Conservation (phyloP, 2,113 vertebrate species). For the Nettapus auritus region DNA sequence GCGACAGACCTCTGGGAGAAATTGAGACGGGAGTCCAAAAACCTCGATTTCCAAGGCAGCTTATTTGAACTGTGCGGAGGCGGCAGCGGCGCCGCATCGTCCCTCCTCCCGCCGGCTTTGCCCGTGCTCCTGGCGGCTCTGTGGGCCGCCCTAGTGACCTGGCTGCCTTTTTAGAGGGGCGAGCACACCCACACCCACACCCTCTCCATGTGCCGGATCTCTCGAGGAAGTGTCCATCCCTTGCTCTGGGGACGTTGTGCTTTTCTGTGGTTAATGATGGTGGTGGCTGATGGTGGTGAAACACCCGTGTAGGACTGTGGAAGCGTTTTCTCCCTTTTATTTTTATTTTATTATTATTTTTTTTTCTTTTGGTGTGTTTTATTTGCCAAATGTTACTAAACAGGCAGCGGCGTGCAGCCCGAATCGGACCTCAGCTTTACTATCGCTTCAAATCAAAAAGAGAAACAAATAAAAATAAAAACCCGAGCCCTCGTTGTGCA, state of each 20-base stretch:
- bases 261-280: conserved; percentile 78
- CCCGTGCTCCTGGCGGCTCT: conserved; percentile 83
- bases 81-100: conserved; percentile 80
- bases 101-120: conserved; percentile 72
- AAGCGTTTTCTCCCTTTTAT: conserved; percentile 36
- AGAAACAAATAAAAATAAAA: conserved; percentile 21
- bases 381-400: conserved; percentile 82
- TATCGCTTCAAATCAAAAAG: conserved; percentile 71
- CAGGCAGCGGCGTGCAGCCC: conserved; percentile 77
- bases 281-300: conserved; percentile 59
- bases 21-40: conserved; percentile 95
- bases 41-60: conserved; percentile 95
- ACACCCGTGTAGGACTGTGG: conserved; percentile 78
- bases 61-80: conserved; percentile 96
- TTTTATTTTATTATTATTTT: background rate
- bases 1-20: conserved; percentile 98
- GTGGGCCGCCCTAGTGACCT: conserved; percentile 86
- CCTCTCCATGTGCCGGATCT: conserved; percentile 75
- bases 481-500: conserved; percentile 74
- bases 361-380: conserved; percentile 65
- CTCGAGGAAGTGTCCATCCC: conserved; percentile 75
- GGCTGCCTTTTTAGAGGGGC: conserved; percentile 87
- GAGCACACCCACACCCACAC: conserved; percentile 61
- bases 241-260: conserved; percentile 71
- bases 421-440: conserved; percentile 84